A percentile compares a stretch with the other conserved stretches of the same genome.
Conservation (phyloP, 2,888 invertebrate genomes). For the Agrochola lota region DNA sequence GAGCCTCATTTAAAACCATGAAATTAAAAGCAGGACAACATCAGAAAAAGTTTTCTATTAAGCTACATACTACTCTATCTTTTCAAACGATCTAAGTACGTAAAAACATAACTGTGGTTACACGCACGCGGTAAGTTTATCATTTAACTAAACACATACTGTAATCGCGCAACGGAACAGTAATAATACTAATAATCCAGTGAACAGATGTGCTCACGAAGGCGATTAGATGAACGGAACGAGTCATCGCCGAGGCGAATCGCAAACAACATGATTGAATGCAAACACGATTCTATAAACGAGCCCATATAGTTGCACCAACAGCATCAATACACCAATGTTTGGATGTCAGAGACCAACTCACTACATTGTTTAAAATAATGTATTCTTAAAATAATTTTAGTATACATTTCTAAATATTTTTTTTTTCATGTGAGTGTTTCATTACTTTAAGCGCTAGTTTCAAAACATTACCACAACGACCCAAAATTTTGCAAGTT, state of each 20-base stretch:
- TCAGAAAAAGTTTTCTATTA: slow-evolving; percentile 14
- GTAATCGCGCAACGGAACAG: slow-evolving; percentile 51
- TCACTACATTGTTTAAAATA: not conserved
- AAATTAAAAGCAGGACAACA: slow-evolving; percentile 3
- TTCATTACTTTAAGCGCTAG: slow-evolving; percentile 20
- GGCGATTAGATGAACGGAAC: slow-evolving; percentile 60
- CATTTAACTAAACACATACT: slow-evolving; percentile 57
- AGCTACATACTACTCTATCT: not conserved
- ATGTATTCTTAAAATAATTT: not conserved
- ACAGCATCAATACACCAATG: slow-evolving; percentile 30
- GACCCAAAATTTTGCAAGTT: slow-evolving; percentile 46
- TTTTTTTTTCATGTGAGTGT: not conserved
- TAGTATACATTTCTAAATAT: too few species aligned
- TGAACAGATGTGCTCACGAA: slow-evolving; percentile 57
- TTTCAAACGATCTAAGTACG: slow-evolving; percentile 6
- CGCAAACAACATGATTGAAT: slow-evolving; percentile 67
- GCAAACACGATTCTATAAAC: slow-evolving; percentile 56
- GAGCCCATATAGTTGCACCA: slow-evolving; percentile 40
- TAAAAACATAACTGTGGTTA: slow-evolving; percentile 21
- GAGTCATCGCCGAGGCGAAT: slow-evolving; percentile 63
- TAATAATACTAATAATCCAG: slow-evolving; percentile 55
- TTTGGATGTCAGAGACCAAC: slow-evolving; percentile 7
- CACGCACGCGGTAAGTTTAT: slow-evolving; percentile 36
- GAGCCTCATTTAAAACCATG: slow-evolving; percentile 3
- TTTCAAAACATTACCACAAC: slow-evolving; percentile 30